Evolutionary conservation across 2,797 vertebrate genomes (phyloP).

Genomic region (Rhinichthys osculus): DNA sequence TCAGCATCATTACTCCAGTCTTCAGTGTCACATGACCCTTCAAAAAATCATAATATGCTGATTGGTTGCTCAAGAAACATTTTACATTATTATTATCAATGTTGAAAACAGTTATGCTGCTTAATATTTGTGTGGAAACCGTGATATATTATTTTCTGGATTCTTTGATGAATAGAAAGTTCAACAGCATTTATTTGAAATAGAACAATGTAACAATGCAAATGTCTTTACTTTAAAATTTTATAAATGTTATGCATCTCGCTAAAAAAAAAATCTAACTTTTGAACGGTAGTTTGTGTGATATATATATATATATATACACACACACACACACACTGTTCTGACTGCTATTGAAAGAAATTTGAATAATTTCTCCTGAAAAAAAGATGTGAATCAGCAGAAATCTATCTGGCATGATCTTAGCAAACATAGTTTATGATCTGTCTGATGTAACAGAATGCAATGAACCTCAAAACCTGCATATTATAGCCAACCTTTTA

Average conservation of each 20-base stretch:
- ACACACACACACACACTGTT: too few species aligned
- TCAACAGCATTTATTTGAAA: not conserved
- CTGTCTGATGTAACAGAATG: conserved; percentile 14
- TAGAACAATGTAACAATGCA: not conserved
- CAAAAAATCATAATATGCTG: not conserved
- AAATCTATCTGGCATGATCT: not conserved
- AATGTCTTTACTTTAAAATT: not conserved
- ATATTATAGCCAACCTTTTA: conserved; percentile 7
- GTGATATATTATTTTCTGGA: not conserved
- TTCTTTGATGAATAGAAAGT: too few species aligned
- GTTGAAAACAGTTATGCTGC: not conserved
- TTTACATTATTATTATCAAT: not conserved
- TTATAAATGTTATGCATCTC: not conserved
- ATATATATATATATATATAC: too few species aligned
- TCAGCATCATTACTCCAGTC: not conserved
- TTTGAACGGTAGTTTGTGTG: too few species aligned
- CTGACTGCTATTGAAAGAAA: not conserved
- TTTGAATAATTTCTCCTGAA: not conserved
- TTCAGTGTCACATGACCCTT: not conserved
- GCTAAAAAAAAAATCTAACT: too few species aligned
- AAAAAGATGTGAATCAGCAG: not conserved
- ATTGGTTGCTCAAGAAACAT: not conserved
- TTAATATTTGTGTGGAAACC: not conserved
- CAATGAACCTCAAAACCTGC: not conserved
- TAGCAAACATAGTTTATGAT: not conserved